Base-by-base conservation (phyloP, 2,888 invertebrate species). In the Adineta ricciae region DNA sequence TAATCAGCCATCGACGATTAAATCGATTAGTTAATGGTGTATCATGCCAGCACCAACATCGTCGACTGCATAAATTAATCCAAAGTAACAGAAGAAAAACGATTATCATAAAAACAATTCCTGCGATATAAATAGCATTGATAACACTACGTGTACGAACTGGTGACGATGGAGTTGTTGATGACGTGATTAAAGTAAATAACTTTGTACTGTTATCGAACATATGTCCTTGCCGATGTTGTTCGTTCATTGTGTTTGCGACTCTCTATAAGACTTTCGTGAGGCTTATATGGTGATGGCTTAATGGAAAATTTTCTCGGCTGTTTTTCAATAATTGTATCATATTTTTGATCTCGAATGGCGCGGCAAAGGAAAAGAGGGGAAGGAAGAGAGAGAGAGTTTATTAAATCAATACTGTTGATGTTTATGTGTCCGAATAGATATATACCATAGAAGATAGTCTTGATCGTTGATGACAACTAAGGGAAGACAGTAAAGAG, bases 41-140 rank as follows among this genome's bases (percentile, higher is more conserved):
- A 64, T 64, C 64, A 32, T 64, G 64, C 64, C 64, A 64, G 11
- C 38, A n/a, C 78, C 78, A 78, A 78, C 78, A 78, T n/a, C 41
- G 78, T 78, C 41, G 38, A 78, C 78, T 41, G n/a, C 32, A 41
- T 41, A 78, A 41, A 78, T 78, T 78, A 78, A 78, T n/a, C 38
- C 41, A 78, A 2, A 78, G 41, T 41, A 78, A 32, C 24, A 78
- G 8, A 41, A 78, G n/a, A 78, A 78, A 78, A 41, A 78, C 41
- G 38, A 41, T n/a, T 41, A 78, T 78, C 78, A 78, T 78, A 21
- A 78, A 78, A 11, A 41, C 41, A 78, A 78, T 78, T 24, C 78
- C 78, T 41, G 41, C 24, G 24, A 78, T 41, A 78, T 78, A 78
- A 24, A 78, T 78, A 41, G 36, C 78, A 78, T 78, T 78, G 16